Percentiles rank a stretch among this genome's conserved stretches.
Evolutionary conservation across 1,140 invertebrate genomes (phyloP).

Genomic region (Teleopsis dalmanni): DNA sequence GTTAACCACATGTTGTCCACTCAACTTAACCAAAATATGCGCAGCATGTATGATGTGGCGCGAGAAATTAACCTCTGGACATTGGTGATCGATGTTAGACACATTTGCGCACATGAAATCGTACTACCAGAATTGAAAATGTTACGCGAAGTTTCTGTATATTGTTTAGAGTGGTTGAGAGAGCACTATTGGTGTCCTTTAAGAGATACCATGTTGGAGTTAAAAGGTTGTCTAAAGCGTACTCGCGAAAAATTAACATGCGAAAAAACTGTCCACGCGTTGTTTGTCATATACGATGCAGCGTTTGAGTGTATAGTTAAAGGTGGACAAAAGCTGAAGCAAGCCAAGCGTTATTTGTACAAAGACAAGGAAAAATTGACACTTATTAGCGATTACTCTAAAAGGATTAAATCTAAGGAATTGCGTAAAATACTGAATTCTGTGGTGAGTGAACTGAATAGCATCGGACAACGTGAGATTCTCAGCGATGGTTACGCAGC

Average conservation of each 20-base stretch:
- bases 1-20: conserved; percentile 43
- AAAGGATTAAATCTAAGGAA: not conserved
- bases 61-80: conserved; percentile 29
- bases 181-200: conserved; percentile 35
- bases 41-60: conserved; percentile 38
- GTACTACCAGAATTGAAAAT: conserved; percentile 25
- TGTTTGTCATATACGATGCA: conserved; percentile 28
- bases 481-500: conserved; percentile 25
- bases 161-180: conserved; percentile 33
- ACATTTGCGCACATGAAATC: conserved; percentile 39
- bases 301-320: conserved; percentile 28
- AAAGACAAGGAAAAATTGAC: conserved; percentile 10
- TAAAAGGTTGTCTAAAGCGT: conserved; percentile 22
- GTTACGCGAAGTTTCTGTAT: conserved; percentile 20
- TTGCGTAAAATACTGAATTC: conserved; percentile 14
- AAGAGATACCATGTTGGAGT: conserved; percentile 19
- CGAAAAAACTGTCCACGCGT: conserved; percentile 17
- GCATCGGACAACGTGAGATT: conserved; percentile 14
- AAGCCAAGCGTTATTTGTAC: conserved; percentile 6
- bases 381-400: conserved; percentile 11
- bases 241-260: conserved; percentile 25
- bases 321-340: conserved; percentile 24
- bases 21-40: conserved; percentile 28
- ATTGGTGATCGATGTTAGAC: conserved; percentile 38
- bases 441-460: conserved; percentile 15